phyloP scores from a whole-genome alignment of 2,888 invertebrate species.

The Synanthedon myopaeformis region DNA sequence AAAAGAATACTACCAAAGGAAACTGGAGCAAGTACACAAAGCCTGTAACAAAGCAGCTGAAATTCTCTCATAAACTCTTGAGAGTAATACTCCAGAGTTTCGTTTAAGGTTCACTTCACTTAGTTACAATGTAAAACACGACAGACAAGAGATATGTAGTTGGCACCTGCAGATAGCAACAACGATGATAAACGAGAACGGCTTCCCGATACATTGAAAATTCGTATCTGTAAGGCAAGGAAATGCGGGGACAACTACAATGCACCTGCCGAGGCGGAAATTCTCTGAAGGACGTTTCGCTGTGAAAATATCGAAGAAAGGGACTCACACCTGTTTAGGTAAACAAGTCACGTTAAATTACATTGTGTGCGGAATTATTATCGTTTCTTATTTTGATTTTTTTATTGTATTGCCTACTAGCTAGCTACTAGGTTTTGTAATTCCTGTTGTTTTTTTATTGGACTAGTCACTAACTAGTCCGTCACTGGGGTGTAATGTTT shows the following conservation, averaged over 20 bases:
- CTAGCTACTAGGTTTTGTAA: no score
- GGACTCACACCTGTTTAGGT: neutral
- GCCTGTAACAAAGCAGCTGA: no score
- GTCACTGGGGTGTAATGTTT: no score
- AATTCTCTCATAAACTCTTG: neutral
- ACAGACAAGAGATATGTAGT: conserved; percentile 22
- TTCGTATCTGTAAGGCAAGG: conserved; percentile 22
- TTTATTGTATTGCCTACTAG: no score
- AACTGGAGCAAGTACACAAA: no score
- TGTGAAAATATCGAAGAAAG: neutral
- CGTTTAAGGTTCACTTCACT: conserved; percentile 5
- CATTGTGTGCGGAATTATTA: conserved; percentile 1
- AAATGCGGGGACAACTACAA: conserved; percentile 29
- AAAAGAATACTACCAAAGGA: no score
- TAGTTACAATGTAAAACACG: conserved; percentile 22
- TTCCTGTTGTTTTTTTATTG: no score
- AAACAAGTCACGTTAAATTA: conserved; percentile 2
- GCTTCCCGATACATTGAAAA: conserved; percentile 47
- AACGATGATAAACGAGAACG: conserved; percentile 31
- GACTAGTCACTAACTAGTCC: no score
- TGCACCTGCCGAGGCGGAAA: neutral
- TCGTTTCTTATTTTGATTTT: neutral
- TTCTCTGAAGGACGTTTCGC: neutral
- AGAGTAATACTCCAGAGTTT: neutral
- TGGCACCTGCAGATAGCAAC: conserved; percentile 34